These are phyloP conservation scores for Tachysurus fulvidraco DNA, from an alignment of 2,113 vertebrate species.

Conservation along the genomic window DNA sequence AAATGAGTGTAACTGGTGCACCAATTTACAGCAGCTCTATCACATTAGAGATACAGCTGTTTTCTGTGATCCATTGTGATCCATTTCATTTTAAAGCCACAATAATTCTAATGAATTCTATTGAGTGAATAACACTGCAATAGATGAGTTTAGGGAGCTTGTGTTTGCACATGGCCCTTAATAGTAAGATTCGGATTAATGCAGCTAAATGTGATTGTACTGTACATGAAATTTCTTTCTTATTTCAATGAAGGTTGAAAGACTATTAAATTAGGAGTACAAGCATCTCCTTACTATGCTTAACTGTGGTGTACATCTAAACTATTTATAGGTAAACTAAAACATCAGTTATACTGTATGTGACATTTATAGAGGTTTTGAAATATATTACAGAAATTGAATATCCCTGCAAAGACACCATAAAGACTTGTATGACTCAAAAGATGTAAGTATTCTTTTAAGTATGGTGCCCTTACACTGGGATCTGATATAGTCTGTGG, in stretches of 20 bases:
- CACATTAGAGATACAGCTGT: too few species aligned
- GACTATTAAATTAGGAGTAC: constrained; percentile 21
- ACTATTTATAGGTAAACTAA: constrained; percentile 1
- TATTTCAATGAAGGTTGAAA: constrained; percentile 3
- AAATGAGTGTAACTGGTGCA: neutral
- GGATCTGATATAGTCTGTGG: constrained; percentile 35
- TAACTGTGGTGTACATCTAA: neutral
- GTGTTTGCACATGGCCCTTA: constrained; percentile 11
- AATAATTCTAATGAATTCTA: neutral
- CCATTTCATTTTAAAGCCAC: neutral
- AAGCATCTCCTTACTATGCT: neutral
- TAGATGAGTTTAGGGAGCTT: neutral
- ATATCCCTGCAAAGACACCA: neutral
- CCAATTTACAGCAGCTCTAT: neutral
- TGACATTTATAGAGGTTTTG: constrained; percentile 16
- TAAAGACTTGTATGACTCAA: constrained; percentile 19
- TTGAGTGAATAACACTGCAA: neutral
- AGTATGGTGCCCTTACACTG: constrained; percentile 20
- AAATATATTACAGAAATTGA: neutral
- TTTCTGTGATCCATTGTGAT: too few species aligned
- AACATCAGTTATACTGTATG: neutral
- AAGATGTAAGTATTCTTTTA: constrained; percentile 12
- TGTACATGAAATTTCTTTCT: neutral
- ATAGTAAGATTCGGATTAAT: neutral
- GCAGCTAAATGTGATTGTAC: constrained; percentile 13